Conservation (phyloP, 2,113 vertebrate species). For the Chionomys nivalis region DNA sequence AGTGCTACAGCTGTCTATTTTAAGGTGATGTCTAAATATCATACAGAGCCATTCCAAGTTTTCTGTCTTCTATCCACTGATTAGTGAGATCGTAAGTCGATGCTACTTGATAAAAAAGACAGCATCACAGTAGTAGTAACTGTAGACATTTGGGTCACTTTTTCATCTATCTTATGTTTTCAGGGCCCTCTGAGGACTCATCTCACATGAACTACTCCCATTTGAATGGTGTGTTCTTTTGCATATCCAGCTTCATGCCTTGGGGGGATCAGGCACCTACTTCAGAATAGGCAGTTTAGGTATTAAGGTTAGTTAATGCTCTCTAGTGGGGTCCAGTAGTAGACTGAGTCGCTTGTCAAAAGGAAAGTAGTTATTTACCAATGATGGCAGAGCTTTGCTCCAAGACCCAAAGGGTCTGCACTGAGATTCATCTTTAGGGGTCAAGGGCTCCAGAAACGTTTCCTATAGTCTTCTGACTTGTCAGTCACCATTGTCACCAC, state of each 20-base stretch:
- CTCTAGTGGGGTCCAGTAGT: not conserved
- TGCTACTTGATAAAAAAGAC: not conserved
- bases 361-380: not conserved
- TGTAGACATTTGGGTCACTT: not conserved
- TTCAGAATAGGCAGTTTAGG: not conserved
- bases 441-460: not conserved
- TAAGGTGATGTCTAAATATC: too few relatives aligned
- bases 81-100: not conserved
- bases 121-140: not conserved
- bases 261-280: not conserved
- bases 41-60: not conserved
- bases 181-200: not conserved
- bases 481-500: not conserved
- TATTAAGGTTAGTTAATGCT: not conserved
- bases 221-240: not conserved
- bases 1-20: not conserved
- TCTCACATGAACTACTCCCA: too few relatives aligned
- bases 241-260: not conserved
- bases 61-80: not conserved
- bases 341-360: not conserved
- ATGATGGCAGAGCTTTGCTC: not conserved
- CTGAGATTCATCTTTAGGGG: not conserved
- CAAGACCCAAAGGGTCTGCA: not conserved
- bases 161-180: not conserved
- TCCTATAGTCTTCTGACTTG: not conserved